These are phyloP conservation scores for Thalpophila matura DNA, from an alignment of 2,888 invertebrate species.

Conservation along the genomic window DNA sequence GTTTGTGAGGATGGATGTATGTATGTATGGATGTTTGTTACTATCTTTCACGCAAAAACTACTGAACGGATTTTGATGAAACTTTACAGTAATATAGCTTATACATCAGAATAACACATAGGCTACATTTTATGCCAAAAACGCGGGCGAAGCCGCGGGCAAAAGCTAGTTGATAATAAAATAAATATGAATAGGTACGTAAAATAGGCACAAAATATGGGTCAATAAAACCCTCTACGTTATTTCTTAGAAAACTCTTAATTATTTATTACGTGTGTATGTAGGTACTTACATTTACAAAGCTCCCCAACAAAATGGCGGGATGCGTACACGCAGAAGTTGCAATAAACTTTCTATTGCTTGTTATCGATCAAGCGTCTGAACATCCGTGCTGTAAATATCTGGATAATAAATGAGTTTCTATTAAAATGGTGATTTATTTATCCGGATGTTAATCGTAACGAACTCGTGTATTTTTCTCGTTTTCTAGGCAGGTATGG, in stretches of 20 bases:
- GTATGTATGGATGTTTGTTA: no score
- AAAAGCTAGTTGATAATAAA: no score
- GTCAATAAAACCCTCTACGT: conserved; percentile 18
- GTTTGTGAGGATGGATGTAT: no score
- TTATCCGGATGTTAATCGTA: conserved; percentile 21
- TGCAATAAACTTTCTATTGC: conserved; percentile 34
- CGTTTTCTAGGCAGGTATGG: neutral
- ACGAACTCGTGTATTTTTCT: conserved; percentile 30
- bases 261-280: neutral
- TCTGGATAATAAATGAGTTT: conserved; percentile 32
- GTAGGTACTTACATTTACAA: conserved; percentile 1
- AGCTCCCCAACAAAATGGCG: conserved; percentile 18
- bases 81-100: no score
- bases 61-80: no score
- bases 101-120: no score
- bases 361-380: conserved; percentile 49
- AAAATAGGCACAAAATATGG: conserved; percentile 7
- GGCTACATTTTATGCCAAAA: no score
- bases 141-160: no score
- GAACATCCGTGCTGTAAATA: conserved; percentile 46
- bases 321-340: conserved; percentile 23
- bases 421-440: conserved; percentile 48
- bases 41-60: no score
- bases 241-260: conserved; percentile 10
- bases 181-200: no score